Percentiles rank a stretch among this genome's conserved stretches.
Conservation (phyloP, 2,797 vertebrate species). For the Morelia viridis region DNA sequence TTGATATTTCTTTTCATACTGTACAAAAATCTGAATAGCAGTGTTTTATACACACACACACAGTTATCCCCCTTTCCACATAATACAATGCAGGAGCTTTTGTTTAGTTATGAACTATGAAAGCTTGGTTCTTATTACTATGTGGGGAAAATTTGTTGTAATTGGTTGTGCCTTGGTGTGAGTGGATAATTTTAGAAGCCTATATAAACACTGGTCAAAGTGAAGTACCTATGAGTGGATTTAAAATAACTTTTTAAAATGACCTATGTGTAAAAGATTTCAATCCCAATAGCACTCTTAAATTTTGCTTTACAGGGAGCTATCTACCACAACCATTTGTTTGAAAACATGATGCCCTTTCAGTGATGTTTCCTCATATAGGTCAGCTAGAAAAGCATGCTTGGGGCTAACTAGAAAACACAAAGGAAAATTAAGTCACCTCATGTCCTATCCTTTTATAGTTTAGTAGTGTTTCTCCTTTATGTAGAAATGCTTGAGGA, state of each 20-base stretch:
- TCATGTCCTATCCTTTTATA: not conserved
- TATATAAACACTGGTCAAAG: not conserved
- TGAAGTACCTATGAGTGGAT: not conserved
- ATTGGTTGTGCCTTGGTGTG: not conserved
- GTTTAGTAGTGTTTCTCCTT: not conserved
- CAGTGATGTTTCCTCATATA: not conserved
- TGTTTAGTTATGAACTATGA: not conserved
- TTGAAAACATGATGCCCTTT: not conserved
- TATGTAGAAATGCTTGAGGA: not conserved
- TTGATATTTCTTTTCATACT: not conserved
- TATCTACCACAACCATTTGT: not conserved
- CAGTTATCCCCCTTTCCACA: no score
- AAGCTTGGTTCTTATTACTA: not conserved
- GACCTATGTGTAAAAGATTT: slow-evolving; percentile 5
- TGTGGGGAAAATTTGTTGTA: not conserved
- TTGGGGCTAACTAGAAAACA: not conserved
- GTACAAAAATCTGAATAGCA: not conserved
- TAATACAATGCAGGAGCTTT: no score
- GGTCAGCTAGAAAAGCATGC: not conserved
- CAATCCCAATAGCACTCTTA: not conserved
- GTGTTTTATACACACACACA: not conserved
- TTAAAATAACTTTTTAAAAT: not conserved
- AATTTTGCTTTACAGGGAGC: not conserved
- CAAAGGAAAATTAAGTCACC: not conserved
- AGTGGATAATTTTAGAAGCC: not conserved